A percentile compares a stretch with the other conserved stretches of the same genome.
Evolutionary conservation across 2,797 vertebrate species (phyloP).

Genomic region (Lutjanus campechanus): DNA sequence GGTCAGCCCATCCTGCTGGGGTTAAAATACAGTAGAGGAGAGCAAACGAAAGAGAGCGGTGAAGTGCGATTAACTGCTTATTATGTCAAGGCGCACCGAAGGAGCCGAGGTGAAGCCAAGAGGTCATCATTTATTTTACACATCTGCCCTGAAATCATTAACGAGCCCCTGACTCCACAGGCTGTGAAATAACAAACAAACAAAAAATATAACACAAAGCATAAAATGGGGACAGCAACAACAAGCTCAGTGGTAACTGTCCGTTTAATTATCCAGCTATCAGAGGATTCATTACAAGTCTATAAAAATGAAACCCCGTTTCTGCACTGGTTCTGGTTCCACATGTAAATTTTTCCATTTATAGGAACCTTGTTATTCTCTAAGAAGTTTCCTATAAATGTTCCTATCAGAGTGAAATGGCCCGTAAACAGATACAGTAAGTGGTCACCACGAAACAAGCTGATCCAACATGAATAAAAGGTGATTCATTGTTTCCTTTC

Average conservation of each 20-base stretch:
- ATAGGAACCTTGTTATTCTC: conserved; percentile 39
- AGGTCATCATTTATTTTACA: conserved; percentile 74
- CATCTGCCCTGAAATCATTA: conserved; percentile 74
- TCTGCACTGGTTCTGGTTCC: conserved; percentile 18
- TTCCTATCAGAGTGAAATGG: conserved; percentile 41
- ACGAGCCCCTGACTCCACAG: conserved; percentile 44
- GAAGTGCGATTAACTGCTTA: conserved; percentile 80
- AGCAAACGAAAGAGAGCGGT: conserved; percentile 57
- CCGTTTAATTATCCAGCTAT: conserved; percentile 56
- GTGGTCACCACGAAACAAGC: conserved; percentile 13
- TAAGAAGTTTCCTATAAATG: conserved; percentile 47
- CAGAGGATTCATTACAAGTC: conserved; percentile 54
- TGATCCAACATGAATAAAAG: conserved; percentile 9
- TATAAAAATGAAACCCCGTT: conserved; percentile 37
- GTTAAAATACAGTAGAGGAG: conserved; percentile 66
- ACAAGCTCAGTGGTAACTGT: conserved; percentile 40
- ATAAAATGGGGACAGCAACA: conserved; percentile 42
- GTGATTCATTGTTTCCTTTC: neutral
- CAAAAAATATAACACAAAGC: conserved; percentile 34
- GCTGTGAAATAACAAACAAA: conserved; percentile 40
- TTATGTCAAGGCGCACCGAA: conserved; percentile 73
- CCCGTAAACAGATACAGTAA: conserved; percentile 34
- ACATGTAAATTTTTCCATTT: conserved; percentile 13
- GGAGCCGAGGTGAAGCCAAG: conserved; percentile 69
- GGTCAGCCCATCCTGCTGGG: conserved; percentile 72